Base-by-base conservation (phyloP, 2,888 invertebrate genomes). In the Campoplex nolae region DNA sequence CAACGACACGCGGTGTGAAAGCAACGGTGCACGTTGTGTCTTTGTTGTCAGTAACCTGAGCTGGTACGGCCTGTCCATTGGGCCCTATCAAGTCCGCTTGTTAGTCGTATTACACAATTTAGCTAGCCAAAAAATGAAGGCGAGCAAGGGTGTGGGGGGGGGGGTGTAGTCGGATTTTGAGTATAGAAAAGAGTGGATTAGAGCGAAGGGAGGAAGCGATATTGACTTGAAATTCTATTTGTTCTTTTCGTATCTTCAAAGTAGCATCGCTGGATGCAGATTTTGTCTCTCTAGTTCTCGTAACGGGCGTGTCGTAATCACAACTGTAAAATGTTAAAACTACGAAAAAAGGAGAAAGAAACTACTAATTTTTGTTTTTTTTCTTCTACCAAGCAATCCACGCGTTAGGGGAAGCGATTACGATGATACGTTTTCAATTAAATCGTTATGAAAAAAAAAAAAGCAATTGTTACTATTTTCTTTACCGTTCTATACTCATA, bases 1-100 rank as follows among this genome's bases (percentile, higher is more conserved):
- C 99, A 86, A 99, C 98, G 74, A 97, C 97, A 90, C 97, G 95
- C 16, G 99, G 99, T 87, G 97, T 97, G 94, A 99, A 99, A 94
- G 99, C 98, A 3, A 99, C 98, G 88, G 97, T 96, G 95, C 98
- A 98, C 88, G 97, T 96, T 74, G 97, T 97, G 88, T 97, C 96
- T 89, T 97, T 97, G 86, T 97, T 97, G 92, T 98, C 97, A 92
- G 97, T 97, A 89, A 98, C 98, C 94, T 98, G 98, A 89, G 98
- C 98, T 85, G 98, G 98, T 91, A 98, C 97, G 88, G 98, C 97
- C 95, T 98, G 97, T 92, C 98, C 98, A 94, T 98, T 98, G 91
- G 99, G 98, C 95, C 98, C 99, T 98, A 96, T 91, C 94, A 94
- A 93, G 93, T 93, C 93, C 93, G 92, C 91, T 93, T 92, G 92